Percentiles rank a stretch among this genome's conserved stretches.
Evolutionary conservation across 2,797 vertebrate genomes (phyloP).

Genomic region (Okamejei kenojei): DNA sequence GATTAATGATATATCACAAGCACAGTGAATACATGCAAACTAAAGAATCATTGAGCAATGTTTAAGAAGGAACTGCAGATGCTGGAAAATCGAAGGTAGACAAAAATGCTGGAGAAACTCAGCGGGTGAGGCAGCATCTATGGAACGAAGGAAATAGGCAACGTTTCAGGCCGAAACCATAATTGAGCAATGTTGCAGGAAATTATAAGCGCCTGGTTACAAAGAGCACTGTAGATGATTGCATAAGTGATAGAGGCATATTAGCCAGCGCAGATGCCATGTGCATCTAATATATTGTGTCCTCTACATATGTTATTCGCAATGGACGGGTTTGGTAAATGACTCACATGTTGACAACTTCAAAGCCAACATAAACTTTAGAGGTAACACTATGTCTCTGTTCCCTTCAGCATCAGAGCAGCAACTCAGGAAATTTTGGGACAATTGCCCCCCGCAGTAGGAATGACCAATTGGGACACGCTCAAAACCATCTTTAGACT

Average conservation of each 20-base stretch:
- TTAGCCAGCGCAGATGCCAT: background rate
- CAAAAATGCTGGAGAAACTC: no score
- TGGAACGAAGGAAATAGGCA: no score
- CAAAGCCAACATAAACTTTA: background rate
- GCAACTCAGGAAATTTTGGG: background rate
- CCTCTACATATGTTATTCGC: background rate
- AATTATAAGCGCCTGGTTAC: background rate
- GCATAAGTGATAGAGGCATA: background rate
- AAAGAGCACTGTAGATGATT: background rate
- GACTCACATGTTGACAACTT: background rate
- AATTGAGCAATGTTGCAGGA: background rate
- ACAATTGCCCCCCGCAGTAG: background rate
- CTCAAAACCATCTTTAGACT: background rate
- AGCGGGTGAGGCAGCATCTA: no score
- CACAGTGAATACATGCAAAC: background rate
- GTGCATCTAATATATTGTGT: background rate
- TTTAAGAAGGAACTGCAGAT: no score
- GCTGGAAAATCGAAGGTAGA: no score
- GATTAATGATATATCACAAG: background rate
- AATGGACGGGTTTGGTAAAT: background rate
- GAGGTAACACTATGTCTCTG: background rate
- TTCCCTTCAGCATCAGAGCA: background rate
- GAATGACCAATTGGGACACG: background rate
- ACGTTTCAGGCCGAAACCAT: no score
- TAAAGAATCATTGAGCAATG: background rate